Evolutionary conservation across 2,113 vertebrate species (phyloP).

Genomic region (Apus apus): DNA sequence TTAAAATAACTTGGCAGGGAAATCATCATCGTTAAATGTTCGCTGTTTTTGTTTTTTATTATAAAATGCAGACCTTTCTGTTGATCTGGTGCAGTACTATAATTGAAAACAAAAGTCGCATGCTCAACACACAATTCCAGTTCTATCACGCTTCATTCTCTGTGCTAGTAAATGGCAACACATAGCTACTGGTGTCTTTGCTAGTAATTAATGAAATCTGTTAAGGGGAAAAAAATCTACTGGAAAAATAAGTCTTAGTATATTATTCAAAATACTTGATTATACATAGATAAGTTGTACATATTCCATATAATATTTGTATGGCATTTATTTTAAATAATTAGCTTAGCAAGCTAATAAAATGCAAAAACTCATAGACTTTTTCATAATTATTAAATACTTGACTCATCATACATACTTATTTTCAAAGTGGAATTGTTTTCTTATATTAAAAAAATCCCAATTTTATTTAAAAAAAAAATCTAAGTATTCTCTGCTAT

Average conservation of each 20-base stretch:
- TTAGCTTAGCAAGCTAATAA: not conserved
- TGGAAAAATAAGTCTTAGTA: not conserved
- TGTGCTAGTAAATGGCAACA: not conserved
- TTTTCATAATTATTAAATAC: not conserved
- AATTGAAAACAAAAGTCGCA: slow-evolving; percentile 8
- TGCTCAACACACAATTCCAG: not conserved
- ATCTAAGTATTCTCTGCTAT: not conserved
- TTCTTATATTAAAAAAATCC: not conserved
- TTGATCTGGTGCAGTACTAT: not conserved
- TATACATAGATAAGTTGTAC: not conserved
- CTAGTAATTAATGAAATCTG: not conserved
- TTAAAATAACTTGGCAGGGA: not conserved
- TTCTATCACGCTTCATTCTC: not conserved
- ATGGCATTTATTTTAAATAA: not conserved
- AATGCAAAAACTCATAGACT: slow-evolving; percentile 4
- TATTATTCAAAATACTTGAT: not conserved
- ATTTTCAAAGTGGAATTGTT: not conserved
- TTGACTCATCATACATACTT: not conserved
- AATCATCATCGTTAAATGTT: not conserved
- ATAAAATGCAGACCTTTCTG: slow-evolving; percentile 18
- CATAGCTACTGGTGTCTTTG: not conserved
- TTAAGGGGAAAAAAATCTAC: not conserved
- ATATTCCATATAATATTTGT: not conserved
- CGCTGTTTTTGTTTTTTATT: not conserved
- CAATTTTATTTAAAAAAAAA: not conserved